Evolutionary conservation across 2,888 invertebrate species (phyloP).

Genomic region (Drosophila aldrichi): DNA sequence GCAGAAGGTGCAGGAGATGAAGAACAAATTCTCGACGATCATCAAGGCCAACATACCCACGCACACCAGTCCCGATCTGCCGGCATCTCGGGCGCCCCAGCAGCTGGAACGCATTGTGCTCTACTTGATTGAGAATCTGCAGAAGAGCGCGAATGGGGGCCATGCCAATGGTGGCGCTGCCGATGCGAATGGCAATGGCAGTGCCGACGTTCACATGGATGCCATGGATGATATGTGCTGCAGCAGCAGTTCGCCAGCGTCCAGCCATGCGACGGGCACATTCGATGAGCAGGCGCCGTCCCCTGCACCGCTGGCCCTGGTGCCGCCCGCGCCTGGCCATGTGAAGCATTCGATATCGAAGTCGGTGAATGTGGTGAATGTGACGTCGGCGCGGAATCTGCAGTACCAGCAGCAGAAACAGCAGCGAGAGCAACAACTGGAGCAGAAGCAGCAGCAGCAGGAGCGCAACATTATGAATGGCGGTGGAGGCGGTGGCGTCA

Average conservation of each 20-base stretch:
- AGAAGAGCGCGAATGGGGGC: constrained; percentile 56
- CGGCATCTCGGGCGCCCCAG: constrained; percentile 89
- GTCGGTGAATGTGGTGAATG: constrained; percentile 85
- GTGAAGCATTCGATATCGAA: constrained; percentile 85
- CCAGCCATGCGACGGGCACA: constrained; percentile 34
- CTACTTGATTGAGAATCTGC: constrained; percentile 88
- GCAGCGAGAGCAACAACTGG: constrained; percentile 30
- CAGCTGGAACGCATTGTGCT: constrained; percentile 90
- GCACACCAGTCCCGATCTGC: constrained; percentile 82
- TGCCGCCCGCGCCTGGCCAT: constrained; percentile 84
- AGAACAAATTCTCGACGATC: constrained; percentile 91
- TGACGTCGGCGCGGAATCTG: constrained; percentile 81
- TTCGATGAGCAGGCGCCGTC: constrained; percentile 61
- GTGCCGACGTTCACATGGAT: constrained; percentile 31
- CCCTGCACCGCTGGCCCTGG: constrained; percentile 81
- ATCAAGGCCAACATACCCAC: constrained; percentile 86
- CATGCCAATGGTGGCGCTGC: constrained; percentile 32
- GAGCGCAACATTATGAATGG: constrained; percentile 2
- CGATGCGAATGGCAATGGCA: constrained; percentile 26
- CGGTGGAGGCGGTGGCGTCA: constrained; percentile 32
- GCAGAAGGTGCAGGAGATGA: constrained; percentile 91
- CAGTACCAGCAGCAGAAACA: constrained; percentile 67
- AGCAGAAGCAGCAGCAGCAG: constrained; percentile 9
- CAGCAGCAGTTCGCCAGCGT: constrained; percentile 40
- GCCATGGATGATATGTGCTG: constrained; percentile 48